A percentile compares a stretch with the other conserved stretches of the same genome.
Evolutionary conservation across 2,888 invertebrate species (phyloP).

Genomic region (Idaea straminata): DNA sequence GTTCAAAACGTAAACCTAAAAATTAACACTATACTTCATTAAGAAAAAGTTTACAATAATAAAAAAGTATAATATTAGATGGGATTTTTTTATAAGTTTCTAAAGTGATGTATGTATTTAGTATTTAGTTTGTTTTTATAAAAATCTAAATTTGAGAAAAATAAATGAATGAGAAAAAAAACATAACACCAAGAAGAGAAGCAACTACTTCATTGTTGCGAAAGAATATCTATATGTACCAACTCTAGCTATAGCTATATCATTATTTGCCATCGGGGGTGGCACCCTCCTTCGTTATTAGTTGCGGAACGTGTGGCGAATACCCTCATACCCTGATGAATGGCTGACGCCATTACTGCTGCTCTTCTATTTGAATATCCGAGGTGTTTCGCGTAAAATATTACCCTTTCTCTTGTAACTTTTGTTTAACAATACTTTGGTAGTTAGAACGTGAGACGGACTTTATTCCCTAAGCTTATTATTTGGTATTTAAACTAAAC

Average conservation of each 20-base stretch:
- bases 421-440: background rate
- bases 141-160: no score
- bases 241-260: conserved; percentile 14
- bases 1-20: no score
- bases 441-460: background rate
- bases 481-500: no score
- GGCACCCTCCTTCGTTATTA: conserved; percentile 32
- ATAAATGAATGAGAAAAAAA: background rate
- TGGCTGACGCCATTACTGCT: conserved; percentile 25
- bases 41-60: no score
- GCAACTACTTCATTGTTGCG: background rate
- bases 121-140: no score
- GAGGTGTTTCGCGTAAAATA: conserved; percentile 8
- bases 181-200: conserved; percentile 12
- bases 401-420: background rate
- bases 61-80: no score
- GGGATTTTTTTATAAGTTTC: no score
- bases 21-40: no score
- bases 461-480: background rate
- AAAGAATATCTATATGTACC: conserved; percentile 5
- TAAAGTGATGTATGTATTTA: no score
- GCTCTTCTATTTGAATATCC: conserved; percentile 34
- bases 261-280: conserved; percentile 26
- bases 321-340: conserved; percentile 28
- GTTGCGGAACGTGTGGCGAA: conserved; percentile 34